Evolutionary conservation across 2,113 vertebrate genomes (phyloP).

Genomic region (Phalacrocorax pelagicus): DNA sequence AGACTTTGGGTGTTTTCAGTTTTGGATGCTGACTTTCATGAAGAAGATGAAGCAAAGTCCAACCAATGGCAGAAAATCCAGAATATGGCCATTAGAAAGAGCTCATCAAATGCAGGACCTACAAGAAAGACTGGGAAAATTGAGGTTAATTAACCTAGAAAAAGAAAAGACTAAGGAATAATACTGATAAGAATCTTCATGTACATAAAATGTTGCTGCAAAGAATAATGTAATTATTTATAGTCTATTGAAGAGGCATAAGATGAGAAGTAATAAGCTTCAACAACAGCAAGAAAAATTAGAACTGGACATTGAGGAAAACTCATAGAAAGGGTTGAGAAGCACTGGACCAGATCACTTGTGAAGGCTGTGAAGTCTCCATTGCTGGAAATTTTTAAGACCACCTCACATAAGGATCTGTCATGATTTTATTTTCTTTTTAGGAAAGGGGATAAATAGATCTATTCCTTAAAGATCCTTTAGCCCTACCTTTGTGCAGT

Average conservation of each 20-base stretch:
- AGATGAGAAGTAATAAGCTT: background rate
- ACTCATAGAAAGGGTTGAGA: background rate
- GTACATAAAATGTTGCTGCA: background rate
- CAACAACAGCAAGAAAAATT: background rate
- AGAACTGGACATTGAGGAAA: background rate
- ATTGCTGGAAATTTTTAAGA: background rate
- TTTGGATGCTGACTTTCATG: background rate
- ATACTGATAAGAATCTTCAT: background rate
- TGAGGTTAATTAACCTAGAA: background rate
- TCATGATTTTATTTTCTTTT: background rate
- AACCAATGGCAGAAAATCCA: background rate
- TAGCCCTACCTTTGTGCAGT: background rate
- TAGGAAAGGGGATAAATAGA: background rate
- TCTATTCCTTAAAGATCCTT: background rate
- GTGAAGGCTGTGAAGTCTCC: background rate
- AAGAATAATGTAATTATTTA: background rate
- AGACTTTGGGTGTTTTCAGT: background rate
- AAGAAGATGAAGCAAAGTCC: background rate
- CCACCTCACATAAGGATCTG: background rate
- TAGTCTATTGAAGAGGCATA: background rate
- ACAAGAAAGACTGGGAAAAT: background rate
- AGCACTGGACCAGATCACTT: background rate
- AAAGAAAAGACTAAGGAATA: background rate
- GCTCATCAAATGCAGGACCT: background rate
- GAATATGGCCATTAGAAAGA: background rate